Conservation (phyloP, 1,140 invertebrate genomes). For the Parasteatoda tepidariorum region DNA sequence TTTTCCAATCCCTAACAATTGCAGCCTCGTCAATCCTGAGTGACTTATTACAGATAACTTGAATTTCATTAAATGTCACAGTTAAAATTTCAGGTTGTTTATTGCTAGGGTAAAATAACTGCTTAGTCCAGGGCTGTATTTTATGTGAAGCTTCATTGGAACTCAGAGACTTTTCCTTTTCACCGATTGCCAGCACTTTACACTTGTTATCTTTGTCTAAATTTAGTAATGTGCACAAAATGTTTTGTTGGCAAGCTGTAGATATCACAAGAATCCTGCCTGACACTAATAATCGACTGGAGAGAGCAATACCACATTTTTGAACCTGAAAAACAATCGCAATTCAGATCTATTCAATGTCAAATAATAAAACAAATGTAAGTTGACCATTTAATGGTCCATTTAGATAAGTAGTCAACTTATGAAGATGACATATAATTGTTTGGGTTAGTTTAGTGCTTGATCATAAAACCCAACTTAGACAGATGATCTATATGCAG, state of each 20-base stretch:
- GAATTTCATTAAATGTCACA: slow-evolving; percentile 9
- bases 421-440: no score
- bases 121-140: slow-evolving; percentile 20
- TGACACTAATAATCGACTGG: slow-evolving; percentile 12
- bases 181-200: slow-evolving; percentile 37
- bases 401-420: no score
- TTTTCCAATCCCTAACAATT: slow-evolving; percentile 40
- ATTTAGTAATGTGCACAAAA: slow-evolving; percentile 16
- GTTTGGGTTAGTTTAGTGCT: no score
- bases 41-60: slow-evolving; percentile 31
- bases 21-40: slow-evolving; percentile 25
- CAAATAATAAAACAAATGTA: no score
- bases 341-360: no score
- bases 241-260: slow-evolving; percentile 8
- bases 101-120: slow-evolving; percentile 32
- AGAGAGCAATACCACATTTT: slow-evolving; percentile 12
- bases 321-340: slow-evolving; percentile 22
- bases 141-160: neutral
- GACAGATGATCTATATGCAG: no score
- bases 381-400: no score
- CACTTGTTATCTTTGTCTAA: slow-evolving; percentile 41
- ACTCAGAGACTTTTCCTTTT: neutral
- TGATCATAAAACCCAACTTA: no score
- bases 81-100: slow-evolving; percentile 27
- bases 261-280: slow-evolving; percentile 21